Percentiles rank a stretch among this genome's conserved stretches.
Evolutionary conservation across 2,888 invertebrate species (phyloP).

Genomic region (Ectropis crepuscularia): DNA sequence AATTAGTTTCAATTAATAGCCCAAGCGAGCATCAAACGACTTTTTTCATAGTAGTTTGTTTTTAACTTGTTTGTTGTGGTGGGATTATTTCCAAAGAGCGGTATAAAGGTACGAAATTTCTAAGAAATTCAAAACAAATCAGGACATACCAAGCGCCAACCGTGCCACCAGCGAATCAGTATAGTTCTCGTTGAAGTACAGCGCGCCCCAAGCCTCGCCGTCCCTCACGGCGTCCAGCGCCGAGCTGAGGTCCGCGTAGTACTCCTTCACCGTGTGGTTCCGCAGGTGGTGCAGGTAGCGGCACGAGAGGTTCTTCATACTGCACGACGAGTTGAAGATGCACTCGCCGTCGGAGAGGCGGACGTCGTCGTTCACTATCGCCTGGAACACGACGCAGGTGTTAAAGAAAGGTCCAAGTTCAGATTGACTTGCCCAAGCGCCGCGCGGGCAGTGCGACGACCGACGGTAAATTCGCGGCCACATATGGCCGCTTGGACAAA

Average conservation of each 20-base stretch:
- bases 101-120: too few species aligned
- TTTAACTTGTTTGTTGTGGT: too few species aligned
- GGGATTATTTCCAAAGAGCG: too few species aligned
- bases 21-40: too few species aligned
- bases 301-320: conserved; percentile 90
- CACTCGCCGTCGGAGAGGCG: conserved; percentile 77
- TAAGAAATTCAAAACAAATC: not conserved
- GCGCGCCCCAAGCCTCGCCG: conserved; percentile 95
- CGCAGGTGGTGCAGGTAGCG: conserved; percentile 91
- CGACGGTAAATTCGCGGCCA: too few species aligned
- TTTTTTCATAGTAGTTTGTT: too few species aligned
- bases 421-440: too few species aligned
- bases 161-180: conserved; percentile 93
- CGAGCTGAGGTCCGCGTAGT: conserved; percentile 86
- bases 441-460: too few species aligned
- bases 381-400: conserved; percentile 53
- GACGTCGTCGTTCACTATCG: conserved; percentile 79
- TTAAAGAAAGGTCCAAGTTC: too few species aligned
- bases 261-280: conserved; percentile 87
- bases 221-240: conserved; percentile 89
- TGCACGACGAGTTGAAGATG: conserved; percentile 86
- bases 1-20: too few species aligned
- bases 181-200: conserved; percentile 95
- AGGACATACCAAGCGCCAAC: conserved; percentile 84
- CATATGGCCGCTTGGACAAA: too few species aligned